These are phyloP conservation scores for Hypotaenidia okinawae DNA, from an alignment of 2,797 vertebrate genomes.

Conservation along the genomic window DNA sequence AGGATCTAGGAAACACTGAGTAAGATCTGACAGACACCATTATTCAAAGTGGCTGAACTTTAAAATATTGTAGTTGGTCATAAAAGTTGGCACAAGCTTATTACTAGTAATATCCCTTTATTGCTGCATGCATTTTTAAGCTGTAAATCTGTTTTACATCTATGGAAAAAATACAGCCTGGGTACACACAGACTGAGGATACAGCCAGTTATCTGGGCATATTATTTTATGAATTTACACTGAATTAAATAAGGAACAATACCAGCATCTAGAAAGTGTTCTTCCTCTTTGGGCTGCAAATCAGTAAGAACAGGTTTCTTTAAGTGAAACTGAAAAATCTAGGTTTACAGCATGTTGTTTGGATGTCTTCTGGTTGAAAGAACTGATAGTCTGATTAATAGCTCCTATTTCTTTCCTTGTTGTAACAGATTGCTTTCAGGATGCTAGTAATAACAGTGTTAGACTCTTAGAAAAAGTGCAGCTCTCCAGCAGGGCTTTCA, in stretches of 20 bases:
- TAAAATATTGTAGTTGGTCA: conserved; percentile 62
- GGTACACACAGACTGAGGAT: conserved; percentile 33
- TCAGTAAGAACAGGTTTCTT: conserved; percentile 40
- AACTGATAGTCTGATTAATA: conserved; percentile 68
- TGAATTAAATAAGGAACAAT: conserved; percentile 65
- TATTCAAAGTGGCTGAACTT: conserved; percentile 54
- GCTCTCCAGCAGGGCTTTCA: conserved; percentile 25
- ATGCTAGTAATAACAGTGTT: conserved; percentile 11
- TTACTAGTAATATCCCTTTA: conserved; percentile 65
- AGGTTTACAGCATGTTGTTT: conserved; percentile 59
- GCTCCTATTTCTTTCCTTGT: conserved; percentile 67
- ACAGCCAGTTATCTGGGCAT: conserved; percentile 58
- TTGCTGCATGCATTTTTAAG: conserved; percentile 48
- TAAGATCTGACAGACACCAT: conserved; percentile 51
- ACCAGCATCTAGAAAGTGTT: conserved; percentile 20
- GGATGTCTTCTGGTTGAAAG: conserved; percentile 61
- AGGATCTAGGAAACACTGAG: conserved; percentile 31
- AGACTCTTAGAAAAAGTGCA: conserved; percentile 44
- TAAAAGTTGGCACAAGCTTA: conserved; percentile 64
- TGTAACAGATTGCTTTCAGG: conserved; percentile 67
- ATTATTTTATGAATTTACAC: conserved; percentile 72
- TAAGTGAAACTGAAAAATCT: conserved; percentile 43
- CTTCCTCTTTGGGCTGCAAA: conserved; percentile 57
- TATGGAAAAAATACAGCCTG: conserved; percentile 42
- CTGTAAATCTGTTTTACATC: conserved; percentile 70